These are phyloP conservation scores for Drosophila subquinaria DNA, from an alignment of 2,888 invertebrate genomes.

Conservation along the genomic window DNA sequence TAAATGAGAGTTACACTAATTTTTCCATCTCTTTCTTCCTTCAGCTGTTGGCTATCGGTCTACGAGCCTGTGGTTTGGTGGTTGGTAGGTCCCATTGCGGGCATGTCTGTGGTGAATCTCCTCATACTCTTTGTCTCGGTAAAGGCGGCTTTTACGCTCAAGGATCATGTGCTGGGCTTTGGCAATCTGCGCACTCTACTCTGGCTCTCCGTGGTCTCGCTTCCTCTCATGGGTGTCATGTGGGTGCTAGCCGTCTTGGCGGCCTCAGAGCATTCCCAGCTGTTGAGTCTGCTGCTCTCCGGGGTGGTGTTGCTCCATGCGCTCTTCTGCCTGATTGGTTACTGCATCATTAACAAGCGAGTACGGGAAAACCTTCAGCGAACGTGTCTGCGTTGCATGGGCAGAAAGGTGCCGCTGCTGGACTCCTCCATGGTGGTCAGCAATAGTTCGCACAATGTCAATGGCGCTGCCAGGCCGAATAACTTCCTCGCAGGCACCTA, in stretches of 20 bases:
- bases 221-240: conserved; percentile 93
- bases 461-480: conserved; percentile 84
- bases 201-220: conserved; percentile 94
- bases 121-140: conserved; percentile 93
- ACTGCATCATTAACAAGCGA: conserved; percentile 94
- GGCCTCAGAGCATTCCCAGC: conserved; percentile 90
- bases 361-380: conserved; percentile 90
- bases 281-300: conserved; percentile 92
- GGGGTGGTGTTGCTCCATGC: conserved; percentile 92
- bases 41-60: conserved; percentile 97
- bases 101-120: conserved; percentile 92
- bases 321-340: conserved; percentile 93
- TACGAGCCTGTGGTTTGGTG: conserved; percentile 98
- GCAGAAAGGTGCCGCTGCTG: conserved; percentile 92
- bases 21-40: conserved; percentile 33
- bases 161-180: conserved; percentile 95
- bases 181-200: conserved; percentile 93
- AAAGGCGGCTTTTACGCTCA: conserved; percentile 95
- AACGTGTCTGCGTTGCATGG: conserved; percentile 90
- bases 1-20: not conserved
- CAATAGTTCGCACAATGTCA: conserved; percentile 92
- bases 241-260: conserved; percentile 94
- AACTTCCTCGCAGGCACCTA: conserved; percentile 84
- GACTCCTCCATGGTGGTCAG: conserved; percentile 91
- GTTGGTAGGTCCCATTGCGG: conserved; percentile 95